phyloP scores from a whole-genome alignment of 2,888 invertebrate genomes.

The Himalopsyche anomala region DNA sequence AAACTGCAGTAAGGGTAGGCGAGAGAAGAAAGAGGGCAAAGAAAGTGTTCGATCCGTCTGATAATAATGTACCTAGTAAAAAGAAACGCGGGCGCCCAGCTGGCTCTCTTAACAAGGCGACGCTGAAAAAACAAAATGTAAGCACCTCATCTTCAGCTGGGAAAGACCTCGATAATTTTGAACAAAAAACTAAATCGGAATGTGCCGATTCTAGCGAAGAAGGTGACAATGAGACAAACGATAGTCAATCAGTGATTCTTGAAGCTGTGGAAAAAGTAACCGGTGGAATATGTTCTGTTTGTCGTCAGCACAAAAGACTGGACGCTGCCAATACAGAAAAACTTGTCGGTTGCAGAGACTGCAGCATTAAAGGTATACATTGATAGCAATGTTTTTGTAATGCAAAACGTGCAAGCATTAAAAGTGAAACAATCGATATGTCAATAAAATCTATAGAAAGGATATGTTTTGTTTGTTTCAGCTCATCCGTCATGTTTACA shows the following conservation, averaged over 20 bases:
- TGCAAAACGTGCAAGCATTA: too few species aligned
- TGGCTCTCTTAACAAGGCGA: constrained; percentile 79
- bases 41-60: constrained; percentile 91
- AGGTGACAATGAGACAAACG: constrained; percentile 70
- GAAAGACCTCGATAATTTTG: constrained; percentile 38
- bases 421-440: too few species aligned
- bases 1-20: constrained; percentile 74
- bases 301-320: constrained; percentile 78
- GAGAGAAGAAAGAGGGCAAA: constrained; percentile 85
- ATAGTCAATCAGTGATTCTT: constrained; percentile 68
- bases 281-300: constrained; percentile 80
- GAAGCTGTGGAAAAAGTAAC: constrained; percentile 70
- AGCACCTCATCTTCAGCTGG: constrained; percentile 56
- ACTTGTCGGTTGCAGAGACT: constrained; percentile 83
- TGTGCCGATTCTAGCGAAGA: constrained; percentile 74
- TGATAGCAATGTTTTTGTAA: too few species aligned
- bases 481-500: constrained; percentile 84
- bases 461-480: constrained; percentile 68
- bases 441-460: too few species aligned
- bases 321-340: constrained; percentile 73
- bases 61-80: constrained; percentile 85
- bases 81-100: constrained; percentile 83
- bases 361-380: constrained; percentile 80
- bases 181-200: constrained; percentile 68
- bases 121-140: constrained; percentile 74